Base-by-base conservation (phyloP, 2,888 invertebrate genomes). In the Oscheius sp. region DNA sequence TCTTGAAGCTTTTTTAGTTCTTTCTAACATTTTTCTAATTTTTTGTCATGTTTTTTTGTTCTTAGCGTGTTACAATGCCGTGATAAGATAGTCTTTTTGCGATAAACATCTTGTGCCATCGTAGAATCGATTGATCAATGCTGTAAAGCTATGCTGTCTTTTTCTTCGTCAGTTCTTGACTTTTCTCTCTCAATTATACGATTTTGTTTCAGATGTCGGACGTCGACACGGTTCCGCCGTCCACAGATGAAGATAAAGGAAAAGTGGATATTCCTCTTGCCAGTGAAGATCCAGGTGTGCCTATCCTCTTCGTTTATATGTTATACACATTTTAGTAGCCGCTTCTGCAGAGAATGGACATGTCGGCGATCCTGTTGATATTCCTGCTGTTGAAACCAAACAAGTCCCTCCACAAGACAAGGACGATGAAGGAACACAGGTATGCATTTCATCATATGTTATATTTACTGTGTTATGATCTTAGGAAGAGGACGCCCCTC, bases 381-480 rank as follows among this genome's bases (percentile, higher is more conserved):
- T 41, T 22, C 57, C 64, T 14, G 69, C 70, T 9, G 59, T 24
- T 22, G 63, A 67, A 24, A 24, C 45, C 26, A 45, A 47, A 17
- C 63, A 68, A 49, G 49, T 54, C 2, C 20, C 32, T 9, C 17
- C 50, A 14, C 44, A 38, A 2, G 44, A 54, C 26, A 17, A 51
- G 30, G 36, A 65, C 28, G 22, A 63, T 44, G 69, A 66, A 38
- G 45, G 24, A 28, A 57, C 41, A 17, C 56, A 64, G 51, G 28
- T 38, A 50, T 20, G 20, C 3, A 4, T 41, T 41, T 17, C 41
- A 41, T 17, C 8, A n/a, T n/a, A n/a, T n/a, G 61, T 8, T n/a
- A 8, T 57, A 20, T 57, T 38, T 2, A 1, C 12, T 47, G 20
- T 20, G 24, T 17, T 12, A 47, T 12, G 36, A 17, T 54, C 24